Percentiles rank a stretch among this genome's conserved stretches.
Evolutionary conservation across 2,113 vertebrate genomes (phyloP).

Genomic region (Solenodon paradoxus): DNA sequence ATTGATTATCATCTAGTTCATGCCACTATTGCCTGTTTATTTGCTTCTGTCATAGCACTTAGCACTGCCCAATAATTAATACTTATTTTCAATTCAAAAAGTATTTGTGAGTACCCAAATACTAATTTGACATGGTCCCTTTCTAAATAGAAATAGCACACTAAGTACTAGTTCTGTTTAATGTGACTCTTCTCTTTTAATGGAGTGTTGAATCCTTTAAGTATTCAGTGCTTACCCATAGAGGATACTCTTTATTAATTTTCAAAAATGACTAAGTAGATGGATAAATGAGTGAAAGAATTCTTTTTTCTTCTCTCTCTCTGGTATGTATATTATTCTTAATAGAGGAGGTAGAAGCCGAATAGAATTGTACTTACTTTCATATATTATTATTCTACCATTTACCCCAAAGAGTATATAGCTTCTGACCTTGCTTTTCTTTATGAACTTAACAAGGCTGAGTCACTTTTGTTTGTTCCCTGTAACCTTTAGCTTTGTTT

Average conservation of each 20-base stretch:
- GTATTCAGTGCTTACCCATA: background rate
- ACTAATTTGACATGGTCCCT: background rate
- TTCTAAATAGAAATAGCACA: background rate
- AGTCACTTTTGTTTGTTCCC: background rate
- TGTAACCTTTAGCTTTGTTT: background rate
- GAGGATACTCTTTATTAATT: background rate
- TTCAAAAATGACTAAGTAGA: no score
- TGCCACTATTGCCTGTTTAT: background rate
- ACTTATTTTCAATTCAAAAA: conserved; percentile 10
- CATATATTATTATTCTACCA: background rate
- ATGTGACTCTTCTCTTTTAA: background rate
- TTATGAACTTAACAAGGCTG: background rate
- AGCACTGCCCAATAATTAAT: background rate
- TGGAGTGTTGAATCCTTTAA: background rate
- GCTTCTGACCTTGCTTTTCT: background rate
- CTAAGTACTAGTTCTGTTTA: no score
- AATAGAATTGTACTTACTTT: background rate
- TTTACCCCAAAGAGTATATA: background rate
- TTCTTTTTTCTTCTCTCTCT: background rate
- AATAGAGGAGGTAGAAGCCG: background rate
- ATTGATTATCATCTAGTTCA: background rate
- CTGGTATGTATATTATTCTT: background rate
- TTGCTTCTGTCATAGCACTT: background rate
- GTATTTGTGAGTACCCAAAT: background rate
- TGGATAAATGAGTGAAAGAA: no score